Evolutionary conservation across 2,797 vertebrate genomes (phyloP).

Genomic region (Pseudochaenichthys georgianus): DNA sequence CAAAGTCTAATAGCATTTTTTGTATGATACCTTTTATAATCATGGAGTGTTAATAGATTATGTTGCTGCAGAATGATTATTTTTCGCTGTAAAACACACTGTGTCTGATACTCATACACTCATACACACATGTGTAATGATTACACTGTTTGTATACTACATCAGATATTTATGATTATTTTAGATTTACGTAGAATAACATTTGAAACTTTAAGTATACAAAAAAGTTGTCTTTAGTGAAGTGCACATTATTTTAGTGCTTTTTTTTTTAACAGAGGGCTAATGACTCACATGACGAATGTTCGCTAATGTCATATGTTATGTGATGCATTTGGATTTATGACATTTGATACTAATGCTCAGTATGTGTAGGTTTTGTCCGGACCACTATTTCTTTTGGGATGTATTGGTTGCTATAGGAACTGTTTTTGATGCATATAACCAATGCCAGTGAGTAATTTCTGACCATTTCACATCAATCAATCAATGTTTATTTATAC

Average conservation of each 20-base stretch:
- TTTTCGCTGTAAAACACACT: neutral
- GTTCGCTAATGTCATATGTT: neutral
- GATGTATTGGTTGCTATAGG: neutral
- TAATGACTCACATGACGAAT: neutral
- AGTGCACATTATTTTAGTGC: neutral
- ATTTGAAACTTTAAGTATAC: neutral
- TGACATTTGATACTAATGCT: slow-evolving; percentile 4
- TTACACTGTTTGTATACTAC: neutral
- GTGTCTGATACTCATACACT: neutral
- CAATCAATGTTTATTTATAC: too few species aligned
- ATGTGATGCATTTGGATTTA: neutral
- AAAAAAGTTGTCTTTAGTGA: neutral
- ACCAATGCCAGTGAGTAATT: neutral
- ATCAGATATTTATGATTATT: neutral
- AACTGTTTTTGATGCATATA: neutral
- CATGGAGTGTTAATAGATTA: neutral
- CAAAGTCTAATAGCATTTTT: neutral
- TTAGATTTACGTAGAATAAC: slow-evolving; percentile 4
- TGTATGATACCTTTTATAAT: neutral
- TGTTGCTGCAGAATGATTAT: too few species aligned
- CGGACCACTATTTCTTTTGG: neutral
- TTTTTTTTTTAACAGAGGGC: neutral
- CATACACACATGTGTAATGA: too few species aligned
- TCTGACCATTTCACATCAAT: too few species aligned
- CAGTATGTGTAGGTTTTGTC: neutral